phyloP scores from a whole-genome alignment of 2,113 vertebrate species.

The Mus pahari region DNA sequence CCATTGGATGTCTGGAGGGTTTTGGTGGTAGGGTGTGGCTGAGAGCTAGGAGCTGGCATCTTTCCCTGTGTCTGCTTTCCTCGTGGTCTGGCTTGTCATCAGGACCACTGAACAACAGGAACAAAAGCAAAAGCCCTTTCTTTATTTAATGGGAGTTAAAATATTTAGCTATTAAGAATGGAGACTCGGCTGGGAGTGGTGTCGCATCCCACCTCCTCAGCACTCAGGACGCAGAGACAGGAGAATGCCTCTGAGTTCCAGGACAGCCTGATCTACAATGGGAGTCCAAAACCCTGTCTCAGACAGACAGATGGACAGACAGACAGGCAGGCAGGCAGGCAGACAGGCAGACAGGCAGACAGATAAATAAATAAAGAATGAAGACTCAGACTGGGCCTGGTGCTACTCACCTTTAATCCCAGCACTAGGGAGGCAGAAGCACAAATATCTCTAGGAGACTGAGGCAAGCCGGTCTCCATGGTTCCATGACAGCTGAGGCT shows the following conservation, averaged over 20 bases:
- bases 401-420: not conserved
- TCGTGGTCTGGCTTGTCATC: not conserved
- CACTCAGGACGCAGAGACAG: not conserved
- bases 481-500: not conserved
- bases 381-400: not conserved
- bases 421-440: not conserved
- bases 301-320: too few species aligned
- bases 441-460: not conserved
- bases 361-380: not conserved
- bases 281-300: not conserved
- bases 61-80: not conserved
- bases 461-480: not conserved
- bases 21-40: not conserved
- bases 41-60: not conserved
- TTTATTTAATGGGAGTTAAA: slow-evolving; percentile 3
- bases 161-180: not conserved
- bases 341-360: too few species aligned
- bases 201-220: not conserved
- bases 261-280: not conserved
- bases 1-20: not conserved
- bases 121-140: not conserved
- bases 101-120: not conserved
- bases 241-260: not conserved
- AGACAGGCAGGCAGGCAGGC: not conserved
- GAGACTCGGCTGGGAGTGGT: not conserved